phyloP scores from a whole-genome alignment of 2,113 vertebrate genomes.

The Pipa parva region DNA sequence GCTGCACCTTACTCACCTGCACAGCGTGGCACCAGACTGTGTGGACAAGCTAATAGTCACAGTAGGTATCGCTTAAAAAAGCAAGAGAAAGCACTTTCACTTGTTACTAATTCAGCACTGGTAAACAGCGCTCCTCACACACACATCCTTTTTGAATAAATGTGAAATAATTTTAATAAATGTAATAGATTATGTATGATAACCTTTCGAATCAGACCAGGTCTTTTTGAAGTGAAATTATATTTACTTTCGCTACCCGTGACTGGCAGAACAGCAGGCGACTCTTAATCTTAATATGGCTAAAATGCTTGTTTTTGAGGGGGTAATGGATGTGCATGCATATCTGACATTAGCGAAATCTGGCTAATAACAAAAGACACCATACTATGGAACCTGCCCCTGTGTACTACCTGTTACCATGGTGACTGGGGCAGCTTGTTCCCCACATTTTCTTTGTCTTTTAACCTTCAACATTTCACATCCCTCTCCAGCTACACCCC shows the following conservation, averaged over 20 bases:
- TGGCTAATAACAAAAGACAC: constrained; percentile 68
- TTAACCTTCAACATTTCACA: constrained; percentile 37
- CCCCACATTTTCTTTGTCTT: constrained; percentile 56
- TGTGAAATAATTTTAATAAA: no score
- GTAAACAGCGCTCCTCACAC: background rate
- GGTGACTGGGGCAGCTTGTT: constrained; percentile 56
- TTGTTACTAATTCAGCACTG: background rate
- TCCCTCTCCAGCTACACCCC: background rate
- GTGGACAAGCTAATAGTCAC: constrained; percentile 96
- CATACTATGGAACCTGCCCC: constrained; percentile 66
- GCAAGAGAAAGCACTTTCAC: background rate
- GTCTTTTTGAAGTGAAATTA: background rate
- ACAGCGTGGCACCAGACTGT: constrained; percentile 95
- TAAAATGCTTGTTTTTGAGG: background rate
- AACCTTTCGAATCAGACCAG: background rate
- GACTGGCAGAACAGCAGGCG: background rate
- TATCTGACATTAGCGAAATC: constrained; percentile 2
- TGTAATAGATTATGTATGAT: no score
- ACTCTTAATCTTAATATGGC: background rate
- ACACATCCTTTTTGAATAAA: no score
- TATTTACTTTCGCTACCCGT: background rate
- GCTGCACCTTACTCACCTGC: constrained; percentile 97
- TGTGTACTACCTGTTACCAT: constrained; percentile 70
- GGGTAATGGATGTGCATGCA: background rate
- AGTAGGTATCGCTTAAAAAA: constrained; percentile 61